Evolutionary conservation across 2,888 invertebrate genomes (phyloP).

Genomic region (Lobophora halterata): DNA sequence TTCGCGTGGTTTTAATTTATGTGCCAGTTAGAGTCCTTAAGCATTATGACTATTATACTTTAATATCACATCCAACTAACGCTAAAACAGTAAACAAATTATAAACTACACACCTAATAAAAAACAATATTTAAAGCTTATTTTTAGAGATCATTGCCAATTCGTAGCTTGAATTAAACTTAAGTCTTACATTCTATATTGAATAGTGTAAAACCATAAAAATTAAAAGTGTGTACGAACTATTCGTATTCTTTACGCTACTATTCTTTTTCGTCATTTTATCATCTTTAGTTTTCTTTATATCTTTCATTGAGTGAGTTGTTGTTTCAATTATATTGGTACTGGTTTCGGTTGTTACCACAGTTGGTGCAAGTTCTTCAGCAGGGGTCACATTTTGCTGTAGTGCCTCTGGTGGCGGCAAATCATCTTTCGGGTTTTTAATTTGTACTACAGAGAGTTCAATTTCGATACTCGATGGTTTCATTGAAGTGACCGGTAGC

Average conservation of each 20-base stretch:
- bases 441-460: slow-evolving; percentile 20
- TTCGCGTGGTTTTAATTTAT: slow-evolving; percentile 39
- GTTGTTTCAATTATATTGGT: slow-evolving; percentile 24
- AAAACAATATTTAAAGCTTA: slow-evolving; percentile 38
- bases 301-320: slow-evolving; percentile 14
- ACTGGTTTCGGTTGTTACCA: slow-evolving; percentile 28
- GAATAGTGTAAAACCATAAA: neutral
- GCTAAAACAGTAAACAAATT: slow-evolving; percentile 36
- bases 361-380: slow-evolving; percentile 39
- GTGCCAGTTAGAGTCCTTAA: slow-evolving; percentile 35
- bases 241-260: too few relatives aligned
- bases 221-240: neutral
- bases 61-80: slow-evolving; percentile 54
- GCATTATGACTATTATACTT: slow-evolving; percentile 39
- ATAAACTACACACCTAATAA: too few relatives aligned
- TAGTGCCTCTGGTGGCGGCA: slow-evolving; percentile 58
- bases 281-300: neutral
- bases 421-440: slow-evolving; percentile 31
- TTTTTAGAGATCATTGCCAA: slow-evolving; percentile 37
- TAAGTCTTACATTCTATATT: too few relatives aligned
- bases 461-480: slow-evolving; percentile 20
- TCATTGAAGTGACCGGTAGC: slow-evolving; percentile 6
- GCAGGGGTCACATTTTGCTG: slow-evolving; percentile 53
- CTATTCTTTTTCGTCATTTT: slow-evolving; percentile 4
- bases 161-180: slow-evolving; percentile 26